Conservation (phyloP, 2,797 vertebrate genomes). For the Gallirallus australis region DNA sequence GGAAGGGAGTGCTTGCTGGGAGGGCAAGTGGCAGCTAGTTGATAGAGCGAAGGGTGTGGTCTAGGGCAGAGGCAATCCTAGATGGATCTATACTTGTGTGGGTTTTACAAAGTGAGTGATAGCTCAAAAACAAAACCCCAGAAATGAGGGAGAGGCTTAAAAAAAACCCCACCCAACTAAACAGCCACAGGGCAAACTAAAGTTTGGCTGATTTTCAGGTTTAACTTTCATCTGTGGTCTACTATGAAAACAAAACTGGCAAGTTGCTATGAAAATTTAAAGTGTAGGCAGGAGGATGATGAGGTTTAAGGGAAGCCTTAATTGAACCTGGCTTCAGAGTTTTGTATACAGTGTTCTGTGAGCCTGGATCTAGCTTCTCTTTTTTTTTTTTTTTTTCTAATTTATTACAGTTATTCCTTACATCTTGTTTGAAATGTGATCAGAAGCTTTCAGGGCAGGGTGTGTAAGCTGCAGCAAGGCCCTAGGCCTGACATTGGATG, state of each 20-base stretch:
- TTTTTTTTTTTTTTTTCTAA: neutral
- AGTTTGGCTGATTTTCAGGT: constrained; percentile 43
- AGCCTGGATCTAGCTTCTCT: neutral
- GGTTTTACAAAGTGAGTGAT: constrained; percentile 14
- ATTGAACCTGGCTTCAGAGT: neutral
- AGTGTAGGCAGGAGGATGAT: neutral
- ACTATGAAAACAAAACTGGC: constrained; percentile 37
- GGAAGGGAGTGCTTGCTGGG: neutral
- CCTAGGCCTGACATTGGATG: neutral
- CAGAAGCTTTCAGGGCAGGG: neutral
- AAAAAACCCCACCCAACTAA: neutral
- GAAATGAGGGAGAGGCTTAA: neutral
- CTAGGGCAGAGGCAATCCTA: neutral
- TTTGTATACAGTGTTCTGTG: neutral
- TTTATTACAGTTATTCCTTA: neutral
- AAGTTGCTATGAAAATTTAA: constrained; percentile 20
- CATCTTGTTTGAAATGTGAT: neutral
- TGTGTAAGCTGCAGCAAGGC: neutral
- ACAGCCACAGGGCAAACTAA: neutral
- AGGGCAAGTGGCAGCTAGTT: neutral
- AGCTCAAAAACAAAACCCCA: neutral
- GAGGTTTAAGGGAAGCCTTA: constrained; percentile 28
- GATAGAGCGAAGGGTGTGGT: neutral
- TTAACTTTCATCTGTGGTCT: constrained; percentile 24
- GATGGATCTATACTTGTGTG: neutral